These are phyloP conservation scores for Halcyon senegalensis DNA, from an alignment of 2,113 vertebrate species.

Conservation along the genomic window DNA sequence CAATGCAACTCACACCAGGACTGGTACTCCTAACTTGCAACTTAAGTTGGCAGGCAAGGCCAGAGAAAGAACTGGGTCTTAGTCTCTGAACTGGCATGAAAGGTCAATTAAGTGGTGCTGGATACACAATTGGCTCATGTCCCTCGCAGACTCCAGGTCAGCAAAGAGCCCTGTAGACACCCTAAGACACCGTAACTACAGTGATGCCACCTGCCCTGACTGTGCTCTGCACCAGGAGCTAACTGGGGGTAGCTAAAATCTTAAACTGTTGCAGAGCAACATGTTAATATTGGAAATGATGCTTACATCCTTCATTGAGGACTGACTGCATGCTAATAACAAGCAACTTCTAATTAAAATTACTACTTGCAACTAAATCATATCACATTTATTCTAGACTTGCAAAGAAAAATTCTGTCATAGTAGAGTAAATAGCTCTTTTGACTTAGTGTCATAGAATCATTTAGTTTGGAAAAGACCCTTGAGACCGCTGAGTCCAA, in stretches of 20 bases:
- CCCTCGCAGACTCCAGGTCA: fast-evolving
- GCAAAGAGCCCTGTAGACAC: not conserved
- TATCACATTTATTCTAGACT: not conserved
- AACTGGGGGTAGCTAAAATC: not conserved
- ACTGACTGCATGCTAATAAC: not conserved
- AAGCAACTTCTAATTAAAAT: not conserved
- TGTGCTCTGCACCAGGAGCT: not conserved
- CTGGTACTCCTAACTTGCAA: not conserved
- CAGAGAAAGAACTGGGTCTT: not conserved
- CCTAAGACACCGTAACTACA: fast-evolving
- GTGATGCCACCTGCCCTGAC: not conserved
- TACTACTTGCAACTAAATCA: not conserved
- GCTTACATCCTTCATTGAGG: not conserved
- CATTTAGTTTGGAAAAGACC: not conserved
- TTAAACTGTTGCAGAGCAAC: not conserved
- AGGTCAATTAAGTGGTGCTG: not conserved
- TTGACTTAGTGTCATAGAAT: not conserved
- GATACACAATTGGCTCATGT: not conserved
- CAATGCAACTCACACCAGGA: not conserved
- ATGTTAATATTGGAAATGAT: not conserved
- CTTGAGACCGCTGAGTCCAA: not conserved
- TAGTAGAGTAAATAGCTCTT: not conserved
- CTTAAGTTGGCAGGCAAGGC: not conserved
- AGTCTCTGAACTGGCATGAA: not conserved
- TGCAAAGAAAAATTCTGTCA: not conserved